Percentiles rank a stretch among this genome's conserved stretches.
Evolutionary conservation across 2,888 invertebrate genomes (phyloP).

Genomic region (Laothoe populi): DNA sequence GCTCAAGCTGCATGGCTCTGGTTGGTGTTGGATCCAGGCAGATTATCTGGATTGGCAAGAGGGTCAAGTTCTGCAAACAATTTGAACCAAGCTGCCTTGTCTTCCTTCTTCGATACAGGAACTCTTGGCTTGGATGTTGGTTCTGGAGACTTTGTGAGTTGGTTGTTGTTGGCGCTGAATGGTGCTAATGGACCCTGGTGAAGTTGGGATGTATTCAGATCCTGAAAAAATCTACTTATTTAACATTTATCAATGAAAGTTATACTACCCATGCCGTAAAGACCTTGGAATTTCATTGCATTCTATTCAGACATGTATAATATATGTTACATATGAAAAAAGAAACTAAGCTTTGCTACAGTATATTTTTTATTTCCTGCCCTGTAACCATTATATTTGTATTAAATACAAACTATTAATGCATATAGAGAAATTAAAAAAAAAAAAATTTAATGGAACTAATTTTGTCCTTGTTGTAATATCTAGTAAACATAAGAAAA

Average conservation of each 20-base stretch:
- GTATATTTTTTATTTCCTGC: too few species aligned
- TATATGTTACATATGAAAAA: too few species aligned
- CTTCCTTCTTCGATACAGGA: conserved; percentile 78
- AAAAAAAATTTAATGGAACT: too few species aligned
- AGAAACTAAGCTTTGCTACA: too few species aligned
- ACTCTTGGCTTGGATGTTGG: conserved; percentile 45
- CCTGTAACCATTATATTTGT: too few species aligned
- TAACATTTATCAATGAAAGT: background rate
- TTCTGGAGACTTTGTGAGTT: conserved; percentile 40
- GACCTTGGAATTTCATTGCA: too few species aligned
- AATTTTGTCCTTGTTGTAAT: too few species aligned
- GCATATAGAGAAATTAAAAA: too few species aligned
- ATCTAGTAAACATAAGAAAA: too few species aligned
- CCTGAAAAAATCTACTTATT: conserved; percentile 51
- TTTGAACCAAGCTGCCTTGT: conserved; percentile 91
- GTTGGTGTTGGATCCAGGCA: conserved; percentile 71
- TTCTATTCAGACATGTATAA: too few species aligned
- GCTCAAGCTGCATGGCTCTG: conserved; percentile 81
- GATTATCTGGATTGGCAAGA: conserved; percentile 91
- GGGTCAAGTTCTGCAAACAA: conserved; percentile 97
- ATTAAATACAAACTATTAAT: too few species aligned
- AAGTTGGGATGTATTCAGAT: conserved; percentile 50
- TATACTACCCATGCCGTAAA: too few species aligned
- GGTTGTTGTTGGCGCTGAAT: conserved; percentile 42
- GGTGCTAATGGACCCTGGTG: conserved; percentile 57